Conservation (phyloP, 2,113 vertebrate genomes). For the Andinoacara biseriatus region DNA sequence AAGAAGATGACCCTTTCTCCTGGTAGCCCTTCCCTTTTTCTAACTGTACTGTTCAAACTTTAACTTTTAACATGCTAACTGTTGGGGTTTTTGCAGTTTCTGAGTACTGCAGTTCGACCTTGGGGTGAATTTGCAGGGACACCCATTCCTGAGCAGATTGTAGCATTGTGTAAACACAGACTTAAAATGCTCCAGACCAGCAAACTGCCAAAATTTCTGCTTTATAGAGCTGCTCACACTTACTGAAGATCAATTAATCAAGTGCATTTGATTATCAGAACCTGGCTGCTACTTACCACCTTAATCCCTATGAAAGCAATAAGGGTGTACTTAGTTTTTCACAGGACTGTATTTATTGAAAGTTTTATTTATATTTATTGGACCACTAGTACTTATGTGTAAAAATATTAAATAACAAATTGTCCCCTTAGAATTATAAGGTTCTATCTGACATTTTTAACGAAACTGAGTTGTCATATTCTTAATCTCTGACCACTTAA, state of each 20-base stretch:
- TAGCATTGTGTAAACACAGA: neutral
- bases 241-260: neutral
- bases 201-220: neutral
- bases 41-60: no score
- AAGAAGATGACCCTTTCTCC: no score
- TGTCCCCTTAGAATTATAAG: no score
- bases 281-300: neutral
- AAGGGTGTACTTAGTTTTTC: neutral
- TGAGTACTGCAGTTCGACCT: neutral
- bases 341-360: neutral
- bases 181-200: neutral
- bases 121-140: neutral
- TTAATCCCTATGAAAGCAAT: neutral
- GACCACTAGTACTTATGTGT: neutral
- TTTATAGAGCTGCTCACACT: neutral
- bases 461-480: no score
- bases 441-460: no score
- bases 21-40: no score
- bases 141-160: neutral
- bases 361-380: neutral
- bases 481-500: no score
- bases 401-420: neutral
- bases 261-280: neutral
- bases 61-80: no score
- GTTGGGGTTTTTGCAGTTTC: no score